Percentiles rank a stretch among this genome's conserved stretches.
Evolutionary conservation across 2,113 vertebrate species (phyloP).

Genomic region (Seriola aureovittata): DNA sequence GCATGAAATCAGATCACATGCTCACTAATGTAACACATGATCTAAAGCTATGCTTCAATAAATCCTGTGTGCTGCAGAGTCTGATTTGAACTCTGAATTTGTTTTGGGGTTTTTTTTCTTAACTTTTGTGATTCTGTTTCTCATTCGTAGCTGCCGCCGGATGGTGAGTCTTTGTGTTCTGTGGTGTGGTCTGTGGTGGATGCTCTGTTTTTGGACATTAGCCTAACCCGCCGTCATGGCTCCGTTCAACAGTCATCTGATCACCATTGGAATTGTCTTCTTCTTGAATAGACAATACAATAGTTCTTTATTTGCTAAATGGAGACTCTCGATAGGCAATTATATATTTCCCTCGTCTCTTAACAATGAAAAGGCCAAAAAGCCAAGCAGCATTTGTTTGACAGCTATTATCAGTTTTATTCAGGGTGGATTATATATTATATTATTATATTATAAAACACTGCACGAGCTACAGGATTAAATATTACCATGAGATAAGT

Average conservation of each 20-base stretch:
- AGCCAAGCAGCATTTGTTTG: background rate
- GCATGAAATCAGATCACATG: conserved; percentile 20
- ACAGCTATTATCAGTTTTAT: background rate
- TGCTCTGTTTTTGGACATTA: background rate
- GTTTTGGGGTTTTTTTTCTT: background rate
- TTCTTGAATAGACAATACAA: background rate
- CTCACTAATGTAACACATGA: conserved; percentile 11
- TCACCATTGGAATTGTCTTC: background rate
- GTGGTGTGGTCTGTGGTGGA: too few species aligned
- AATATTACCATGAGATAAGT: background rate
- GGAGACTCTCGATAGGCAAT: background rate
- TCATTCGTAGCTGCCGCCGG: background rate
- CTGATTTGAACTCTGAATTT: background rate
- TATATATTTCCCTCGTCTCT: background rate
- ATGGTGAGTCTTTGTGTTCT: background rate
- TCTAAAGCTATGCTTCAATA: conserved; percentile 8
- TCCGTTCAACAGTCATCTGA: background rate
- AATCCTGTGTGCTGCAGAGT: background rate
- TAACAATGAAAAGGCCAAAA: background rate
- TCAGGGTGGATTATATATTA: background rate
- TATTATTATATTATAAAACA: background rate
- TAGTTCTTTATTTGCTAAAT: background rate
- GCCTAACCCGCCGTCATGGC: background rate
- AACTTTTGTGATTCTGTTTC: background rate
- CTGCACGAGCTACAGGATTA: background rate